Evolutionary conservation across 2,797 vertebrate genomes (phyloP).

Genomic region (Hoplostethus atlanticus): DNA sequence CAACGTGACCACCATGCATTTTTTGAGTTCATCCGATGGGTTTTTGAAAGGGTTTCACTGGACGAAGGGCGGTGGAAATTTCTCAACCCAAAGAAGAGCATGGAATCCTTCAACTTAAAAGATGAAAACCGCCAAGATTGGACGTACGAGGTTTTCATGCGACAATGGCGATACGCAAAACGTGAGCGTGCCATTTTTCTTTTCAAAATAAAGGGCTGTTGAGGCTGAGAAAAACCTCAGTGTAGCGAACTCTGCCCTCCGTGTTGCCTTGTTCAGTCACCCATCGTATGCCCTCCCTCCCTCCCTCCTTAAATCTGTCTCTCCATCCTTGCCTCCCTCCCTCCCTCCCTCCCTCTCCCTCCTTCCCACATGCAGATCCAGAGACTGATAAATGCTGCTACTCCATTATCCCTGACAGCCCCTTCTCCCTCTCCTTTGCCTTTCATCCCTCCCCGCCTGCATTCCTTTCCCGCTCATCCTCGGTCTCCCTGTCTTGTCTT

Average conservation of each 20-base stretch:
- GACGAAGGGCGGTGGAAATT: too few relatives aligned
- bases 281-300: slow-evolving; percentile 55
- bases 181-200: slow-evolving; percentile 17
- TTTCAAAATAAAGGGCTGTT: neutral
- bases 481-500: slow-evolving; percentile 45
- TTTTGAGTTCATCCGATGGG: too few relatives aligned
- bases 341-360: slow-evolving; percentile 27
- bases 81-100: too few relatives aligned
- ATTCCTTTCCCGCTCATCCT: slow-evolving; percentile 76
- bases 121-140: too few relatives aligned
- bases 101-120: too few relatives aligned
- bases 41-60: too few relatives aligned
- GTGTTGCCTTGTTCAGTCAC: slow-evolving; percentile 68
- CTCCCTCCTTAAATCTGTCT: slow-evolving; percentile 53
- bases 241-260: slow-evolving; percentile 57
- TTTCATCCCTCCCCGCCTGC: slow-evolving; percentile 52
- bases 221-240: slow-evolving; percentile 28
- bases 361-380: slow-evolving; percentile 67
- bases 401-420: slow-evolving; percentile 76
- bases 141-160: too few relatives aligned
- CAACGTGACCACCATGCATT: too few relatives aligned
- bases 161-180: neutral
- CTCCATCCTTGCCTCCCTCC: slow-evolving; percentile 39
- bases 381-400: slow-evolving; percentile 75
- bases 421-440: slow-evolving; percentile 53